Percentiles rank a stretch among this genome's conserved stretches.
Evolutionary conservation across 2,797 vertebrate species (phyloP).

Genomic region (Danio jaintianensis): DNA sequence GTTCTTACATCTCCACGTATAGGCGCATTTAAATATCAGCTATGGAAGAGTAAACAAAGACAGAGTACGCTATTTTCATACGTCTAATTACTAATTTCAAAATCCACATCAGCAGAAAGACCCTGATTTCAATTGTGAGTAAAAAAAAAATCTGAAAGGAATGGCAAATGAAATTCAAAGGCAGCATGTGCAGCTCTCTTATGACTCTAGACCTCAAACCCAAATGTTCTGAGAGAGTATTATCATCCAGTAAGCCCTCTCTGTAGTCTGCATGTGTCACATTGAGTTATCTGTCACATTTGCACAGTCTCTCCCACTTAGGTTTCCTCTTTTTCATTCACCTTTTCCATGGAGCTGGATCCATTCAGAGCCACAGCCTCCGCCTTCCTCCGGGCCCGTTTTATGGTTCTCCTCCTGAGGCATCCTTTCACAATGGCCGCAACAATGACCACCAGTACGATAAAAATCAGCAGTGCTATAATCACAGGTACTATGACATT

Average conservation of each 20-base stretch:
- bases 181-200: background rate
- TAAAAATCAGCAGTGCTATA: slow-evolving; percentile 74
- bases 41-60: slow-evolving; percentile 25
- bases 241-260: background rate
- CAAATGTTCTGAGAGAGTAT: slow-evolving; percentile 9
- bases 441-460: slow-evolving; percentile 78
- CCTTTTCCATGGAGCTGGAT: slow-evolving; percentile 61
- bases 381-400: slow-evolving; percentile 50
- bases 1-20: slow-evolving; percentile 1
- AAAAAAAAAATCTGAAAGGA: background rate
- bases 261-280: slow-evolving; percentile 1
- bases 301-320: slow-evolving; percentile 16
- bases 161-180: background rate
- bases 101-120: slow-evolving; percentile 4
- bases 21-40: slow-evolving; percentile 26
- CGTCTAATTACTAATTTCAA: background rate
- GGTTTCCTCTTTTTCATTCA: slow-evolving; percentile 62
- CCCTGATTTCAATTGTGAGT: slow-evolving; percentile 19
- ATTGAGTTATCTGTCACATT: slow-evolving; percentile 4
- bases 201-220: slow-evolving; percentile 4
- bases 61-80: background rate
- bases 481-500: slow-evolving; percentile 78
- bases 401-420: slow-evolving; percentile 69
- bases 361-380: slow-evolving; percentile 58
- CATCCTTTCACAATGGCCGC: slow-evolving; percentile 80